Percentiles rank a stretch among this genome's conserved stretches.
Conservation (phyloP, 2,113 vertebrate species). For the Vidua macroura region DNA sequence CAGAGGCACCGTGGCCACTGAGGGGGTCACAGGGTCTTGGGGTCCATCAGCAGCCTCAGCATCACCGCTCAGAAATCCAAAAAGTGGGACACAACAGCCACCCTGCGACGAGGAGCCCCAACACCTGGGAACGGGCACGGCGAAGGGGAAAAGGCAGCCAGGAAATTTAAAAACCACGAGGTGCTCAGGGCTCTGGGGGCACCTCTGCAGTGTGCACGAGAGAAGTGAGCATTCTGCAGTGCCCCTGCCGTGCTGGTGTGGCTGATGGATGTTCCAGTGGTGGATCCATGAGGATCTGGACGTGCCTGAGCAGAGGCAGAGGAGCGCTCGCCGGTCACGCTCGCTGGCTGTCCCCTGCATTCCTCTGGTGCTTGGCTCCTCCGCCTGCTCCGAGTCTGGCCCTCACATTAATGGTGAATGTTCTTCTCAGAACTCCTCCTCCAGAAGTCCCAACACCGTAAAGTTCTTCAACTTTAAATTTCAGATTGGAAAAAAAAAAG, state of each 20-base stretch:
- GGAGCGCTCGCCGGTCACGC: background rate
- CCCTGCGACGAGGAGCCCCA: background rate
- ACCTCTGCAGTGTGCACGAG: fast-evolving
- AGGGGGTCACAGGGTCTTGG: background rate
- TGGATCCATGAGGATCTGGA: background rate
- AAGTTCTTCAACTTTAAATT: background rate
- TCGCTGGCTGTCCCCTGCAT: background rate
- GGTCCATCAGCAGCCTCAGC: background rate
- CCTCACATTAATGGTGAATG: background rate
- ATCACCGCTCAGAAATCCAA: background rate
- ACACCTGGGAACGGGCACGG: fast-evolving
- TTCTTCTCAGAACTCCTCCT: background rate
- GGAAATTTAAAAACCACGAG: background rate
- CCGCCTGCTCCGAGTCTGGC: background rate
- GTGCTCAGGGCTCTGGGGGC: background rate
- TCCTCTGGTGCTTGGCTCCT: background rate
- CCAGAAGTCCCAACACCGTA: background rate
- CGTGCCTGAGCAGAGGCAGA: background rate
- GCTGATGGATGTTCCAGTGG: background rate
- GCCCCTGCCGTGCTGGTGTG: background rate
- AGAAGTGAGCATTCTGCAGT: fast-evolving
- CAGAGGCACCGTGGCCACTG: background rate
- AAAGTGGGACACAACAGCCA: background rate
- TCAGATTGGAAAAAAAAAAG: fast-evolving
- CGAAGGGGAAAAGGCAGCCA: background rate